These are phyloP conservation scores for Fabriciana adippe DNA, from an alignment of 2,888 invertebrate species.

Conservation along the genomic window DNA sequence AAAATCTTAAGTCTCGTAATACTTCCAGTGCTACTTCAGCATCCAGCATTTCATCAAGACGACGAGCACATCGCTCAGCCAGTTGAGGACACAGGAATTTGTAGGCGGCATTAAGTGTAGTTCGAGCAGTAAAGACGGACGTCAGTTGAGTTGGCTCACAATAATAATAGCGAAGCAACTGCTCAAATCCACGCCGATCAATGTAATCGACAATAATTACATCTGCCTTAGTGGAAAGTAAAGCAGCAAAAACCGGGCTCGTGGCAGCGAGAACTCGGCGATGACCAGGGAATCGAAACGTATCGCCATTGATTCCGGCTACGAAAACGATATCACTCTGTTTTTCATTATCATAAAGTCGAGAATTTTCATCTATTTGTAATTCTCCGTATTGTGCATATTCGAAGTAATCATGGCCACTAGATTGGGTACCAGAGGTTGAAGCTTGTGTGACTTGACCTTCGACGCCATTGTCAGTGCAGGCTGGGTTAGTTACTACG, in stretches of 20 bases:
- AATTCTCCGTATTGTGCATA: conserved; percentile 42
- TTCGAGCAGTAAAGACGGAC: conserved; percentile 85
- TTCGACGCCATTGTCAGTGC: conserved; percentile 56
- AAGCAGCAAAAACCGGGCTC: conserved; percentile 84
- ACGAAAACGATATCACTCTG: conserved; percentile 84
- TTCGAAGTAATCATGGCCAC: conserved; percentile 16
- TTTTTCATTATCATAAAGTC: conserved; percentile 78
- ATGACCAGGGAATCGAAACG: conserved; percentile 87
- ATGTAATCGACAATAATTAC: conserved; percentile 82
- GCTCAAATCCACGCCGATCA: conserved; percentile 86
- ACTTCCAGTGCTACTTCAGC: conserved; percentile 85
- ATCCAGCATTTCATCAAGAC: conserved; percentile 84
- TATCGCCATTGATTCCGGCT: conserved; percentile 84
- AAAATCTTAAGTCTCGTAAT: conserved; percentile 79
- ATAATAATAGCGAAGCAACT: conserved; percentile 85
- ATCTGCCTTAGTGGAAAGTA: conserved; percentile 72
- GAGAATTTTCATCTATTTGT: conserved; percentile 55
- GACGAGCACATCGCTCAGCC: conserved; percentile 85
- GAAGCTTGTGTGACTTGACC: conserved; percentile 36
- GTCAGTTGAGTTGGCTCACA: conserved; percentile 84
- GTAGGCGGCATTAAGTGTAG: conserved; percentile 88
- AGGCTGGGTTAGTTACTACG: conserved; percentile 74
- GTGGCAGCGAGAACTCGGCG: conserved; percentile 83
- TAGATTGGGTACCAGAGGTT: conserved; percentile 34
- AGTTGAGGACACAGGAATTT: conserved; percentile 88